Percentiles rank a stretch among this genome's conserved stretches.
phyloP scores from a whole-genome alignment of 2,888 invertebrate genomes.

The Hypomecis atomaria region DNA sequence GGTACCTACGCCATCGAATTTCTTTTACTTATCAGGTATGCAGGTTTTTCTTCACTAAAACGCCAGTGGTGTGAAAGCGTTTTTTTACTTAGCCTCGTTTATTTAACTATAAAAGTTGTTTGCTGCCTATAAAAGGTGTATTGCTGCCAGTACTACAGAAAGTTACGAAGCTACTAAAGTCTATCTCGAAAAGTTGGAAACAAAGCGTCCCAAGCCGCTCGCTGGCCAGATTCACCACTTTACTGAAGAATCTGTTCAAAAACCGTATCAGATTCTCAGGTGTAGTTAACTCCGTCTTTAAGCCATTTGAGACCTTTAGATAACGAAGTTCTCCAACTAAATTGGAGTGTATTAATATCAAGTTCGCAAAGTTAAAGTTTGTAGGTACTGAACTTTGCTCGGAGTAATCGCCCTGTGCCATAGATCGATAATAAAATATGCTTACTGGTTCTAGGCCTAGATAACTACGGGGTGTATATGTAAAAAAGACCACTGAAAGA shows the following conservation, averaged over 20 bases:
- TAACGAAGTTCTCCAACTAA: constrained; percentile 64
- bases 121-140: too few species aligned
- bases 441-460: constrained; percentile 11
- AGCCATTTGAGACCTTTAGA: constrained; percentile 56
- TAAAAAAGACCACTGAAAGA: too few species aligned
- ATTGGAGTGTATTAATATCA: constrained; percentile 70
- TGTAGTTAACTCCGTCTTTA: constrained; percentile 45
- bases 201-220: constrained; percentile 11
- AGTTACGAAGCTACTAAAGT: neutral
- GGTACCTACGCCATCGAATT: too few species aligned
- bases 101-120: too few species aligned
- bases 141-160: neutral
- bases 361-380: constrained; percentile 63
- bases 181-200: constrained; percentile 7
- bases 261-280: constrained; percentile 40
- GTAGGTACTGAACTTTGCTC: constrained; percentile 51
- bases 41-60: too few species aligned
- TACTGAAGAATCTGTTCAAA: constrained; percentile 17
- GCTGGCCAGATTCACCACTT: constrained; percentile 15
- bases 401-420: constrained; percentile 58
- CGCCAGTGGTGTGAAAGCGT: too few species aligned
- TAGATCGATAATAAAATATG: constrained; percentile 34
- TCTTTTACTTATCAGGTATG: too few species aligned
- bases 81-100: too few species aligned
- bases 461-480: neutral